Evolutionary conservation across 2,113 vertebrate genomes (phyloP).

Genomic region (Octodon degus): DNA sequence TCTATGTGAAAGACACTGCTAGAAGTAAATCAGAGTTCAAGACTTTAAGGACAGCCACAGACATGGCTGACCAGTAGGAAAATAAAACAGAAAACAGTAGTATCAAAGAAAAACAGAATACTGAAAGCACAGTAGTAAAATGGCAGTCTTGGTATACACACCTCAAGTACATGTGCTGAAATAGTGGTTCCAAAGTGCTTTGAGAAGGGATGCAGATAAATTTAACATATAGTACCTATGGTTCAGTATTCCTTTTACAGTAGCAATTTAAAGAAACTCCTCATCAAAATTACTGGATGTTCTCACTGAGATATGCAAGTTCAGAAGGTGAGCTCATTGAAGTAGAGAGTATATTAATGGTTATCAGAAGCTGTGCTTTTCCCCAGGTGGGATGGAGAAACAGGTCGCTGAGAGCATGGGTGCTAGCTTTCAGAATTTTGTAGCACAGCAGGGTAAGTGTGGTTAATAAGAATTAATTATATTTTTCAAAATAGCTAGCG

Average conservation of each 20-base stretch:
- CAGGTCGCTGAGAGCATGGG: no score
- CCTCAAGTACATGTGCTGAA: background rate
- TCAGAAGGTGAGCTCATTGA: background rate
- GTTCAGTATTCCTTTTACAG: background rate
- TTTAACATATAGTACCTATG: no score
- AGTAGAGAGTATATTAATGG: background rate
- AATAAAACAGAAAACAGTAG: background rate
- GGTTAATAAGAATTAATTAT: background rate
- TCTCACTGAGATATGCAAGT: background rate
- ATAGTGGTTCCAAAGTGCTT: background rate
- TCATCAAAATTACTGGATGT: background rate
- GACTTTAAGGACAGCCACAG: background rate
- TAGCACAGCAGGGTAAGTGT: background rate
- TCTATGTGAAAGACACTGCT: background rate
- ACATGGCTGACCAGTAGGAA: background rate
- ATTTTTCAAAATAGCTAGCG: background rate
- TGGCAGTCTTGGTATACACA: background rate
- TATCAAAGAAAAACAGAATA: background rate
- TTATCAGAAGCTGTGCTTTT: background rate
- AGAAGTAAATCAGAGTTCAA: background rate
- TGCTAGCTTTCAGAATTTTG: background rate
- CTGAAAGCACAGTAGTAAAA: background rate
- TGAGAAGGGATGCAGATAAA: background rate
- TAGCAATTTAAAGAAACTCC: background rate
- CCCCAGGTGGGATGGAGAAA: background rate